Percentiles rank a stretch among this genome's conserved stretches.
These are phyloP conservation scores for Campylorhamphus procurvoides DNA, from an alignment of 2,113 vertebrate species.

Conservation along the genomic window DNA sequence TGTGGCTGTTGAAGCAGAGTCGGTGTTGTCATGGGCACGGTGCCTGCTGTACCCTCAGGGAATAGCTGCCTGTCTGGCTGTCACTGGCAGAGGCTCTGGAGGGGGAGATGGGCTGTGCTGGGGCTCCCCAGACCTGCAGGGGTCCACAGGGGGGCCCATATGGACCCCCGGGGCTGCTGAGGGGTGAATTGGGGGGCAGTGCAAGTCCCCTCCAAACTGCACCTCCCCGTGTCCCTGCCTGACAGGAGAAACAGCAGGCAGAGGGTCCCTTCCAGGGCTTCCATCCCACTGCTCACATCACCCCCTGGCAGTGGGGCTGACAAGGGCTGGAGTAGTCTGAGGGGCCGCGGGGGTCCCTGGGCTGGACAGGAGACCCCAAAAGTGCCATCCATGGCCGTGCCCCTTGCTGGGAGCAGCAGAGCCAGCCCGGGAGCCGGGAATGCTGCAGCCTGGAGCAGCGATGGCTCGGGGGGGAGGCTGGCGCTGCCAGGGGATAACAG, in stretches of 20 bases:
- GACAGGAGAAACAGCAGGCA: neutral
- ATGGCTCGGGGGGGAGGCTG: neutral
- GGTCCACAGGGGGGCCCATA: neutral
- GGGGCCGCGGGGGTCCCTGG: rapidly evolving
- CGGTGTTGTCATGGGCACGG: neutral
- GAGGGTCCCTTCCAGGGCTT: neutral
- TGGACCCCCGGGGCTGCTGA: neutral
- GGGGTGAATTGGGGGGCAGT: neutral
- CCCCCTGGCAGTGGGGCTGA: neutral
- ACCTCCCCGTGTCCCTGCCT: rapidly evolving
- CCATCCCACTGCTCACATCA: neutral
- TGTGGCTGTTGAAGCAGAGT: neutral
- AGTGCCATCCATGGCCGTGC: neutral
- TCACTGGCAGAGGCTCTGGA: neutral
- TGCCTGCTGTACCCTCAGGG: neutral
- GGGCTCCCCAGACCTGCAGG: neutral
- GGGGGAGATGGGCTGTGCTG: neutral
- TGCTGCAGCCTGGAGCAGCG: neutral
- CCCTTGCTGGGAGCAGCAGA: neutral
- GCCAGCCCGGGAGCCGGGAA: neutral
- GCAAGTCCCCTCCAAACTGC: neutral
- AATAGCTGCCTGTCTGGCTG: neutral
- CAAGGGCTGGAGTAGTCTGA: neutral
- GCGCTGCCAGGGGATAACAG: neutral
- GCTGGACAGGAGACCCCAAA: neutral